phyloP scores from a whole-genome alignment of 2,797 vertebrate species.

The Craterocephalus amniculus region DNA sequence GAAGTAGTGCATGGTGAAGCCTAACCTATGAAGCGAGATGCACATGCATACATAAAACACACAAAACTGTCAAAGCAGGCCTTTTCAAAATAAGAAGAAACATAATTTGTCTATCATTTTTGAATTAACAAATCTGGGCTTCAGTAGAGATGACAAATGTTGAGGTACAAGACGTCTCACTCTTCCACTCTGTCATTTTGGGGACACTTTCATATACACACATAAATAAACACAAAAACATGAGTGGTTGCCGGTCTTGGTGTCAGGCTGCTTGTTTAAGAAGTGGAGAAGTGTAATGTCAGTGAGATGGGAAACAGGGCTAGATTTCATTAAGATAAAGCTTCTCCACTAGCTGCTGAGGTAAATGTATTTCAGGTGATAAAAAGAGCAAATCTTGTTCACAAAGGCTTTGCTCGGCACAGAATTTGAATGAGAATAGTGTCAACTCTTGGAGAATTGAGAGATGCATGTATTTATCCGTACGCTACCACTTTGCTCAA shows the following conservation, averaged over 20 bases:
- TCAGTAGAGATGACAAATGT: constrained; percentile 11
- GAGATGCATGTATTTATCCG: constrained; percentile 41
- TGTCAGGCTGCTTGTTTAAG: constrained; percentile 56
- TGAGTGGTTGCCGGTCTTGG: constrained; percentile 20
- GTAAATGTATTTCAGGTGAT: constrained; percentile 75
- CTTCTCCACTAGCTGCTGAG: constrained; percentile 57
- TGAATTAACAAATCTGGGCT: constrained; percentile 26
- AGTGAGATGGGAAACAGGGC: constrained; percentile 66
- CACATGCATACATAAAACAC: not conserved
- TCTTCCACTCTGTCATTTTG: not conserved
- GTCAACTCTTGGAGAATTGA: constrained; percentile 40
- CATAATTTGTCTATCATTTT: constrained; percentile 4
- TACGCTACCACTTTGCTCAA: constrained; percentile 14
- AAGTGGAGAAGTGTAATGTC: constrained; percentile 58
- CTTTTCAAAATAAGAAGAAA: not conserved
- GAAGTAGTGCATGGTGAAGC: not conserved
- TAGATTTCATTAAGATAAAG: constrained; percentile 83
- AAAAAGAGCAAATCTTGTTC: constrained; percentile 71
- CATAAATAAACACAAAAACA: constrained; percentile 41
- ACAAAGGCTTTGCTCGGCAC: constrained; percentile 60
- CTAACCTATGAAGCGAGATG: not conserved
- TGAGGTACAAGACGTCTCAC: constrained; percentile 6
- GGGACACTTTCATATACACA: constrained; percentile 1
- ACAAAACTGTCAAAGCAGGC: not conserved
- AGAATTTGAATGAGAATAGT: constrained; percentile 75